Conservation (phyloP, 2,113 vertebrate species). For the Peucedramus taeniatus region DNA sequence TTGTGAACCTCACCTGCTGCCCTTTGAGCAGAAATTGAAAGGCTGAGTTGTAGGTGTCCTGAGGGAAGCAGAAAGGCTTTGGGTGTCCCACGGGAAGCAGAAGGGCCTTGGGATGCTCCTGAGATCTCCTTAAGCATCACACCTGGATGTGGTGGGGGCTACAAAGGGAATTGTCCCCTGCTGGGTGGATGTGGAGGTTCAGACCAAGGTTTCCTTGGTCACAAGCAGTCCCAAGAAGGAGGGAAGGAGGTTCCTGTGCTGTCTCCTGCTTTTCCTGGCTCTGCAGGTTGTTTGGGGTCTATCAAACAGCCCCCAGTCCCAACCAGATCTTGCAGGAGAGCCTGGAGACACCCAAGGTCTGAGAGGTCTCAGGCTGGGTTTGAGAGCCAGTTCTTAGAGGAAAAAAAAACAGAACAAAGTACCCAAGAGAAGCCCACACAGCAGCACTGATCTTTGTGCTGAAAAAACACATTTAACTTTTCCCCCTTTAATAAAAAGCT, state of each 20-base stretch:
- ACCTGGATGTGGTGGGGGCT: neutral
- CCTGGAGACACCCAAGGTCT: neutral
- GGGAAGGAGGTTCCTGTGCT: neutral
- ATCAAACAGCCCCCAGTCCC: neutral
- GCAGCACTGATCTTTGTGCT: neutral
- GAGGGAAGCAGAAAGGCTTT: neutral
- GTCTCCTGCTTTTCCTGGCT: neutral
- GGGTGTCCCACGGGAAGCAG: neutral
- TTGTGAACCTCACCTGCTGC: neutral
- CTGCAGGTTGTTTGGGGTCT: neutral
- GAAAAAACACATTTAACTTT: neutral
- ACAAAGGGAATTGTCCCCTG: neutral
- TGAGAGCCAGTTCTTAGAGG: neutral
- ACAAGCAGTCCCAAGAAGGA: neutral
- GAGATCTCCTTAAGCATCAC: neutral
- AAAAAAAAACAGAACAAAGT: neutral
- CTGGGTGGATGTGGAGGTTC: neutral
- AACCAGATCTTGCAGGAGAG: neutral
- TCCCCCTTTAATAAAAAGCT: neutral
- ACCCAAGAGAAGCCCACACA: neutral
- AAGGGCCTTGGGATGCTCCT: neutral
- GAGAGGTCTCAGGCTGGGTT: neutral
- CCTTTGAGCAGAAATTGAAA: neutral
- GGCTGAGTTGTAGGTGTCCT: fast-evolving
- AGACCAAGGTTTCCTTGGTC: neutral